Evolutionary conservation across 2,888 invertebrate genomes (phyloP).

Genomic region (Strigamia maritima): DNA sequence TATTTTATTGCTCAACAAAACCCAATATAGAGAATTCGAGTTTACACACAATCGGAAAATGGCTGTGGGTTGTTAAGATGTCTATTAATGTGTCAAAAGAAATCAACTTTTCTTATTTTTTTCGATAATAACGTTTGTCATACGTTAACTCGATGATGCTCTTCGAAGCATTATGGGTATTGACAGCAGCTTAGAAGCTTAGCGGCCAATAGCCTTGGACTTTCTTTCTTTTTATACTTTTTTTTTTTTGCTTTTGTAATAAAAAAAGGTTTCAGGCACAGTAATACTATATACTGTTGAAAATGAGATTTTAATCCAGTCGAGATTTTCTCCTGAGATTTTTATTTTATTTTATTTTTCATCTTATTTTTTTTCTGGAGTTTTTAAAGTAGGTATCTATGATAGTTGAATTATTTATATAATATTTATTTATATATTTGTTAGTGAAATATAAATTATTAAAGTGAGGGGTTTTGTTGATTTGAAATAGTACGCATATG

Average conservation of each 20-base stretch:
- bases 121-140: neutral
- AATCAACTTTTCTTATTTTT: neutral
- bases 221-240: neutral
- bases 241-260: neutral
- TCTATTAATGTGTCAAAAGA: neutral
- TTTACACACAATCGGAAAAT: neutral
- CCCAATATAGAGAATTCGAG: neutral
- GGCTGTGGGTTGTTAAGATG: neutral
- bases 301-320: slow-evolving; percentile 38
- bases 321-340: neutral
- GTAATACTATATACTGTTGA: neutral
- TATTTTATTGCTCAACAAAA: slow-evolving; percentile 4
- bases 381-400: neutral
- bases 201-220: slow-evolving; percentile 23
- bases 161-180: slow-evolving; percentile 1
- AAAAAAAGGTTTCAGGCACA: neutral
- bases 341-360: neutral
- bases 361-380: neutral
- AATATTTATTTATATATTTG: neutral
- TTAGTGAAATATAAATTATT: neutral
- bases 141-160: neutral
- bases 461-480: neutral
- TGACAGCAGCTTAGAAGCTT: slow-evolving; percentile 34
- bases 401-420: no score
- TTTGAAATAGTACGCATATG: neutral